Percentiles rank a stretch among this genome's conserved stretches.
These are phyloP conservation scores for Spermophilus dauricus DNA, from an alignment of 2,113 vertebrate genomes.

Conservation along the genomic window DNA sequence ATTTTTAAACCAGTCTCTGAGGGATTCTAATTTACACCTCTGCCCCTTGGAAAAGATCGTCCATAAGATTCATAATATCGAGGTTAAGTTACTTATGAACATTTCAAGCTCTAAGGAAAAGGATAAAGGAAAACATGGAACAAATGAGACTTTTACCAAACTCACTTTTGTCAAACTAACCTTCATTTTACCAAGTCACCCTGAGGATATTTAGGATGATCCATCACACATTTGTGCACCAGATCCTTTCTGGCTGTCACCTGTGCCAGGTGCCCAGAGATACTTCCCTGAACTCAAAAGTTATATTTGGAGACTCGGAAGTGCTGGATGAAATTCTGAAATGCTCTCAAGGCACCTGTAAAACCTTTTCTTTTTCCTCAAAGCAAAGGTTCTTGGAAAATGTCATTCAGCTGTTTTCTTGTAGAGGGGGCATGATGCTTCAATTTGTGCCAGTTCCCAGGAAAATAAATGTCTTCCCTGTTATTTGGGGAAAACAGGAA, in stretches of 20 bases:
- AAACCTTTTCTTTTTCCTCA: constrained; percentile 2
- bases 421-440: background rate
- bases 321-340: background rate
- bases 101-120: background rate
- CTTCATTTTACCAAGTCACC: background rate
- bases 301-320: background rate
- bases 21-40: background rate
- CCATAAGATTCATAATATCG: accelerated
- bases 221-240: background rate
- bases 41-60: background rate
- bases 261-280: background rate
- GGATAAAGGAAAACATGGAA: background rate
- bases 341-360: background rate
- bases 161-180: background rate
- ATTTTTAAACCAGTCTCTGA: background rate
- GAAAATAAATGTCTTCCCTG: constrained; percentile 10
- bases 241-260: background rate
- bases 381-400: constrained; percentile 50
- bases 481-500: background rate
- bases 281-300: background rate
- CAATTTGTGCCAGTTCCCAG: background rate
- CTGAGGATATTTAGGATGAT: background rate
- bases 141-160: background rate
- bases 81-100: background rate
- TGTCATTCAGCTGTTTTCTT: constrained; percentile 28